Base-by-base conservation (phyloP, 2,797 vertebrate genomes). In the Amniataba percoides region DNA sequence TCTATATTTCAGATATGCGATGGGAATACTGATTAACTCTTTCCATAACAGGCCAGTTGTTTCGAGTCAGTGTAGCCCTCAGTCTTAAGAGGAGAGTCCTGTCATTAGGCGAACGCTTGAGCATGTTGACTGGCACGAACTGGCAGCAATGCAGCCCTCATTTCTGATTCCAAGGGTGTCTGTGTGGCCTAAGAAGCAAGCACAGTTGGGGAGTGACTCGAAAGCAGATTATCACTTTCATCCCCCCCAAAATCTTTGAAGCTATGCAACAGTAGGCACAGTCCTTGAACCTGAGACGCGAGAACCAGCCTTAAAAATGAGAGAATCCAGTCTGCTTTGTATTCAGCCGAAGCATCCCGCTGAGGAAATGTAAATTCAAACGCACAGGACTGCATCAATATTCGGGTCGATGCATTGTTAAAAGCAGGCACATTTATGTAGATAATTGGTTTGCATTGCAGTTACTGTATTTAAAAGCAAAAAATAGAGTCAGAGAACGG, bases 141-240 rank as follows among this genome's bases (percentile, higher is more conserved):
- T 67, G 84, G 77, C 74, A 67, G 73, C 77, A 87, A 83, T 77
- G 74, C 71, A 77, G 58, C 36, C 52, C 81, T 87, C 67, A 84
- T 87, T 87, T 86, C 52, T 73, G 48, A 93, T 93, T 91, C 86
- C 39, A 27, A 34, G 4, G 42, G 71, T 64, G 77, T 88, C 87
- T 78, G 78, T 81, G 79, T 86, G 86, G 90, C 81, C 84, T 40
- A 62, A 85, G 84, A 86, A 88, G 84, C 78, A 46, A 82, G 81
- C 81, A 71, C 78, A 80, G 85, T 71, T 71, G 68, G 77, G 25
- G 75, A 91, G 87, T 88, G 86, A 93, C 89, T 93, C 67, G 82
- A 92, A 93, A 94, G 86, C 90, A 92, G 85, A 95, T 94, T 82
- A 94, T 89, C 82, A 80, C 90, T 90, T 92, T 92, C 88, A 88